Evolutionary conservation across 2,888 invertebrate species (phyloP).

Genomic region (Eledone cirrhosa): DNA sequence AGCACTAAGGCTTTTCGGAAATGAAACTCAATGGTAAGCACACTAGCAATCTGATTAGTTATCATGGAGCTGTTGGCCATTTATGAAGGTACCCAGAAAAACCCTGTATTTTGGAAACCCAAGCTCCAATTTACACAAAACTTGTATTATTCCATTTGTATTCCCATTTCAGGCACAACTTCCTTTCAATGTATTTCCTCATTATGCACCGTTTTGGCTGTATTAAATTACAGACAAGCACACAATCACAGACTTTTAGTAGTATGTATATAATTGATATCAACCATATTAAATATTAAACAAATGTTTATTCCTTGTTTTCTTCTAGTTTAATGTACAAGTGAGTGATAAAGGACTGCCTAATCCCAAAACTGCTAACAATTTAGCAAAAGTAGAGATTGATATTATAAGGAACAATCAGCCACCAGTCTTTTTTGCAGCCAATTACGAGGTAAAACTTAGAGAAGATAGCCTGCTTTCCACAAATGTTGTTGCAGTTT

Average conservation of each 20-base stretch:
- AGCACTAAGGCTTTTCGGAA: no score
- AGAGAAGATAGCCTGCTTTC: constrained; percentile 38
- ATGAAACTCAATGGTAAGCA: no score
- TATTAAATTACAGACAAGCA: no score
- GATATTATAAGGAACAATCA: constrained; percentile 45
- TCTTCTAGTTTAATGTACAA: constrained; percentile 43
- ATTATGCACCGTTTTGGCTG: no score
- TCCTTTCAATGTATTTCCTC: no score
- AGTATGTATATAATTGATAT: no score
- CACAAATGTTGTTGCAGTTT: constrained; percentile 39
- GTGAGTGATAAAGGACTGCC: constrained; percentile 43
- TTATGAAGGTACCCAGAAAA: background rate
- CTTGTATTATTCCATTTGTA: no score
- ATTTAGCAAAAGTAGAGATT: constrained; percentile 43
- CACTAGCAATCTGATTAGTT: no score
- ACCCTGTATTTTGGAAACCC: background rate
- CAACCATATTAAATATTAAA: background rate
- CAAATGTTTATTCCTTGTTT: background rate
- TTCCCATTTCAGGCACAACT: no score
- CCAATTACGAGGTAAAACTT: constrained; percentile 41
- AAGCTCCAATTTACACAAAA: no score
- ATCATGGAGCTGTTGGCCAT: no score
- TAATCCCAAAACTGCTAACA: constrained; percentile 32
- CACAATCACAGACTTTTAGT: no score
- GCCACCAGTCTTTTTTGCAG: constrained; percentile 51